Percentiles rank a stretch among this genome's conserved stretches.
Evolutionary conservation across 2,888 invertebrate species (phyloP).

Genomic region (Caenorhabditis sp.): DNA sequence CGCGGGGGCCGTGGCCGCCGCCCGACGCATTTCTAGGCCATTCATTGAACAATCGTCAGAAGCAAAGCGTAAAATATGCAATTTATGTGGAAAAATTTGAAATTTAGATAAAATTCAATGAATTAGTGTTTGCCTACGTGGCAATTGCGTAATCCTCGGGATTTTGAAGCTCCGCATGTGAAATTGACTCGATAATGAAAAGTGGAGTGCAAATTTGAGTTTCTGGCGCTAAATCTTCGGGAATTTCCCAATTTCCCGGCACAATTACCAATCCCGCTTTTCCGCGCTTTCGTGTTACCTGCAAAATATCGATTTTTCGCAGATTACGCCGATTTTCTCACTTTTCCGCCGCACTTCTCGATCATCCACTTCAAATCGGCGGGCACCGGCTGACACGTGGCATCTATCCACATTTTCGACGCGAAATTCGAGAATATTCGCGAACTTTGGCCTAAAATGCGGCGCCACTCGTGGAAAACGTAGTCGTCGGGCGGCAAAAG

Average conservation of each 20-base stretch:
- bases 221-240: conserved; percentile 5
- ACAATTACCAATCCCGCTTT: conserved; percentile 17
- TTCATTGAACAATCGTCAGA: too few species aligned
- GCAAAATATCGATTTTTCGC: not conserved
- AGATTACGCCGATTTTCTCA: not conserved
- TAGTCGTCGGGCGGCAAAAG: conserved; percentile 27
- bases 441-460: not conserved
- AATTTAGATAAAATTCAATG: not conserved
- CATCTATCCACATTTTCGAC: conserved; percentile 37
- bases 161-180: conserved; percentile 8
- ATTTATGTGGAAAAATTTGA: not conserved
- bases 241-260: conserved; percentile 14
- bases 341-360: conserved; percentile 56
- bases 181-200: conserved; percentile 36
- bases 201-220: conserved; percentile 17
- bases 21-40: not conserved
- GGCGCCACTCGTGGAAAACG: conserved; percentile 45
- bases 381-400: conserved; percentile 38
- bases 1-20: not conserved
- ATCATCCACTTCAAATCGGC: conserved; percentile 54
- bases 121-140: too few species aligned
- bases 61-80: not conserved
- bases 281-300: conserved; percentile 15
- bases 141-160: conserved; percentile 5
- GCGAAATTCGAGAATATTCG: conserved; percentile 22